phyloP scores from a whole-genome alignment of 2,797 vertebrate species.

The Novumbra hubbsi region DNA sequence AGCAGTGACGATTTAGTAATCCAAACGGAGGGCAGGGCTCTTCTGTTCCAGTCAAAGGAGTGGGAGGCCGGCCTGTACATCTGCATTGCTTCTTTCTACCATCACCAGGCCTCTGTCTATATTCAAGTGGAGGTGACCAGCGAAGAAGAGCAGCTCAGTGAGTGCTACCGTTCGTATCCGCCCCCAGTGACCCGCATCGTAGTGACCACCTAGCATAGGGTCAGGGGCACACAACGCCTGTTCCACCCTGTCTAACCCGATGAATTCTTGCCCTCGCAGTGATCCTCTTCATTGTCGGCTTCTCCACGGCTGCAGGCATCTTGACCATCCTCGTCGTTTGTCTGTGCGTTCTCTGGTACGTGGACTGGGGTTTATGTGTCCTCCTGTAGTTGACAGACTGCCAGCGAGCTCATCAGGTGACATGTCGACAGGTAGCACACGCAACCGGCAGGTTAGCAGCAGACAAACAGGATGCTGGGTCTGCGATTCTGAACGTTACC shows the following conservation, averaged over 20 bases:
- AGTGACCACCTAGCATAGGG: not conserved
- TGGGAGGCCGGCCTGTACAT: slow-evolving; percentile 61
- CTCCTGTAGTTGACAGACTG: slow-evolving; percentile 17
- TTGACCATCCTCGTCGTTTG: slow-evolving; percentile 39
- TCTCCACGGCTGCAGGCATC: slow-evolving; percentile 54
- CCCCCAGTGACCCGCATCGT: not conserved
- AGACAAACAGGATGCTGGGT: slow-evolving; percentile 61
- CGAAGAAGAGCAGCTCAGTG: slow-evolving; percentile 46
- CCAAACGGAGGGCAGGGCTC: slow-evolving; percentile 39
- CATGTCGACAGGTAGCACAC: slow-evolving; percentile 32
- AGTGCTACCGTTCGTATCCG: slow-evolving; percentile 27
- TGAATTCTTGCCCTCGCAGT: slow-evolving; percentile 47
- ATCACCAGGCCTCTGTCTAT: slow-evolving; percentile 58
- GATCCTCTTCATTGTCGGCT: slow-evolving; percentile 45
- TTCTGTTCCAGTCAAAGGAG: slow-evolving; percentile 56
- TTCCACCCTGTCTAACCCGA: slow-evolving; percentile 14
- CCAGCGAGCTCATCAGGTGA: slow-evolving; percentile 30
- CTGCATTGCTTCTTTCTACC: slow-evolving; percentile 67
- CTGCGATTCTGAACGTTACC: slow-evolving; percentile 37
- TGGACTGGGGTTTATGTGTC: slow-evolving; percentile 18
- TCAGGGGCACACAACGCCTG: too few species aligned
- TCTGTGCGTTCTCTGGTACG: slow-evolving; percentile 72
- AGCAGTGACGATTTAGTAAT: slow-evolving; percentile 63
- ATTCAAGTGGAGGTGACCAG: slow-evolving; percentile 65
- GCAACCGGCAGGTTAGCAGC: slow-evolving; percentile 20